phyloP scores from a whole-genome alignment of 2,888 invertebrate species.

The Hypercompe scribonia region DNA sequence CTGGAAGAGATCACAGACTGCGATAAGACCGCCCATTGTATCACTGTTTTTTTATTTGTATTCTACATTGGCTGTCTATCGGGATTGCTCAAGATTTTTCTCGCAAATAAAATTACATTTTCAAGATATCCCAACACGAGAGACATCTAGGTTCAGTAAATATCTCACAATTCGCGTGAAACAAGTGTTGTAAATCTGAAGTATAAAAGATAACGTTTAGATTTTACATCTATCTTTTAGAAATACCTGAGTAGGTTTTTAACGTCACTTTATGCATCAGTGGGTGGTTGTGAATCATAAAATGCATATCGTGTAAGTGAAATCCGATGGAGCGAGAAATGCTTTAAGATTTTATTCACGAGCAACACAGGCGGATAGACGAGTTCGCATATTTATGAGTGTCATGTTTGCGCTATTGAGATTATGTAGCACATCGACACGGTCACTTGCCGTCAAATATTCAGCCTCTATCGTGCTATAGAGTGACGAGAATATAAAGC shows the following conservation, averaged over 20 bases:
- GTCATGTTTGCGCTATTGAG: slow-evolving; percentile 51
- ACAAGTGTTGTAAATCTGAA: slow-evolving; percentile 34
- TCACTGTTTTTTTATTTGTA: no score
- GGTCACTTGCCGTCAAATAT: slow-evolving; percentile 53
- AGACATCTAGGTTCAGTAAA: slow-evolving; percentile 40
- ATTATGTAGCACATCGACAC: slow-evolving; percentile 44
- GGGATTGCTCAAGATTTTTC: slow-evolving; percentile 32
- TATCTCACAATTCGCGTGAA: slow-evolving; percentile 37
- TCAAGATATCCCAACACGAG: slow-evolving; percentile 37
- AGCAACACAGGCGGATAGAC: slow-evolving; percentile 43
- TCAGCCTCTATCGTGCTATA: slow-evolving; percentile 34
- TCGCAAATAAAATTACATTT: slow-evolving; percentile 34
- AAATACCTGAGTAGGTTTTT: slow-evolving; percentile 31
- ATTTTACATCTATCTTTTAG: slow-evolving; percentile 21
- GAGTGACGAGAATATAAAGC: slow-evolving; percentile 47
- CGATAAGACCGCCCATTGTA: no score
- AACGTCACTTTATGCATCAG: slow-evolving; percentile 27
- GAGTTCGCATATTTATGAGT: slow-evolving; percentile 62
- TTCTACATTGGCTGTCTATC: no score
- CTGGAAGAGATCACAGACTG: no score
- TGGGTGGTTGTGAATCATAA: slow-evolving; percentile 46
- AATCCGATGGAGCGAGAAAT: slow-evolving; percentile 65
- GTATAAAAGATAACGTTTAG: slow-evolving; percentile 24
- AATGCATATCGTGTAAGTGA: slow-evolving; percentile 70
- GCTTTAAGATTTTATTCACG: slow-evolving; percentile 65